phyloP scores from a whole-genome alignment of 2,113 vertebrate genomes.

The Barnardius zonarius region DNA sequence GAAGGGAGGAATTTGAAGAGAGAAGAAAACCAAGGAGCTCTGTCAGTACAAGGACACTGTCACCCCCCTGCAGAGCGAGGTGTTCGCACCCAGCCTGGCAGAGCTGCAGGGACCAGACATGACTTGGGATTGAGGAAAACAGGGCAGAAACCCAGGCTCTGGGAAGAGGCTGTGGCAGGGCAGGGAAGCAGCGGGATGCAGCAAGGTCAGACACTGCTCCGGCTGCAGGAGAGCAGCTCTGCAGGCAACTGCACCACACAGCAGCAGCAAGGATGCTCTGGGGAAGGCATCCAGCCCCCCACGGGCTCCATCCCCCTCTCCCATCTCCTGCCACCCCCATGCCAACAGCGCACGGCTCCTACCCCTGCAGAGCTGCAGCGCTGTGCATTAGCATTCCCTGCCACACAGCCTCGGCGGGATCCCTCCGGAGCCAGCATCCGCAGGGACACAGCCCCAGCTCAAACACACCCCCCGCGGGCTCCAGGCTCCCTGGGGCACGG shows the following conservation, averaged over 20 bases:
- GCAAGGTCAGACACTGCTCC: not conserved
- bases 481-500: fast-evolving
- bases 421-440: not conserved
- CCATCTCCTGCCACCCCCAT: not conserved
- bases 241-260: not conserved
- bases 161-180: not conserved
- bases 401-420: not conserved
- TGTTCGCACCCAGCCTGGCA: not conserved
- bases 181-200: not conserved
- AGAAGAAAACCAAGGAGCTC: not conserved
- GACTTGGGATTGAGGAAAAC: not conserved
- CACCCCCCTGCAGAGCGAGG: fast-evolving
- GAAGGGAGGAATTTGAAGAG: not conserved
- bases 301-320: not conserved
- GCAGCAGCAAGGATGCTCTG: not conserved
- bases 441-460: not conserved
- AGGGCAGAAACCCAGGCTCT: not conserved
- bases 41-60: not conserved
- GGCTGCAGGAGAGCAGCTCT: not conserved
- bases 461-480: fast-evolving
- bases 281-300: not conserved
- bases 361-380: not conserved
- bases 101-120: not conserved
- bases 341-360: not conserved
- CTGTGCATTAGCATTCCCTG: not conserved